Evolutionary conservation across 2,797 vertebrate genomes (phyloP).

Genomic region (Balearica regulorum): DNA sequence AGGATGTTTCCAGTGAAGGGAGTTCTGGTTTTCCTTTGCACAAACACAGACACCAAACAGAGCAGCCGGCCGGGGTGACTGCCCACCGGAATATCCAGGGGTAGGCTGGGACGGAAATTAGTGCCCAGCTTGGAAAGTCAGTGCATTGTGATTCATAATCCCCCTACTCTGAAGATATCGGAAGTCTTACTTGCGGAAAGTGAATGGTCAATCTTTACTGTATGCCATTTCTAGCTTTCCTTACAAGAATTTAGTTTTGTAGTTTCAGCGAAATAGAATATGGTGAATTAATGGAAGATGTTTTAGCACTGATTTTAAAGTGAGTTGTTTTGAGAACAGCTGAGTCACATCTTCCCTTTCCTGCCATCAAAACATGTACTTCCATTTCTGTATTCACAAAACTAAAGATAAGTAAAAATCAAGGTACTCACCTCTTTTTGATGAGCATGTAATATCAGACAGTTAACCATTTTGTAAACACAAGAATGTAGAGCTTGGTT

Average conservation of each 20-base stretch:
- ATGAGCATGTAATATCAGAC: background rate
- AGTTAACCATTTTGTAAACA: background rate
- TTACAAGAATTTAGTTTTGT: background rate
- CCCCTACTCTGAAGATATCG: background rate
- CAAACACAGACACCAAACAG: background rate
- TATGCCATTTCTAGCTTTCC: background rate
- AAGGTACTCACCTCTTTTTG: background rate
- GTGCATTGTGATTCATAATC: background rate
- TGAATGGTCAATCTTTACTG: background rate
- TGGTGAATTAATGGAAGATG: background rate
- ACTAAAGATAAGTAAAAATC: background rate
- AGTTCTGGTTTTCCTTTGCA: background rate
- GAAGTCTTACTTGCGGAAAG: background rate
- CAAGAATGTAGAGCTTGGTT: background rate
- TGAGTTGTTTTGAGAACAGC: background rate
- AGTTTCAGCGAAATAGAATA: background rate
- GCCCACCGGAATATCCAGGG: background rate
- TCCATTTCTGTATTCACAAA: background rate
- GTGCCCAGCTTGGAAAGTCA: background rate
- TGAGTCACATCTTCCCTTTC: background rate
- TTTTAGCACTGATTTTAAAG: background rate
- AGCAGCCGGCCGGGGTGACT: background rate
- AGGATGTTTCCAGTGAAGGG: background rate
- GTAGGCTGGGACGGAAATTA: background rate
- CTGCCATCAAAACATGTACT: background rate